Evolutionary conservation across 2,113 vertebrate species (phyloP), one percentile per base, ranked within the genome.

Genomic region (Heterochromis multidens): DNA sequence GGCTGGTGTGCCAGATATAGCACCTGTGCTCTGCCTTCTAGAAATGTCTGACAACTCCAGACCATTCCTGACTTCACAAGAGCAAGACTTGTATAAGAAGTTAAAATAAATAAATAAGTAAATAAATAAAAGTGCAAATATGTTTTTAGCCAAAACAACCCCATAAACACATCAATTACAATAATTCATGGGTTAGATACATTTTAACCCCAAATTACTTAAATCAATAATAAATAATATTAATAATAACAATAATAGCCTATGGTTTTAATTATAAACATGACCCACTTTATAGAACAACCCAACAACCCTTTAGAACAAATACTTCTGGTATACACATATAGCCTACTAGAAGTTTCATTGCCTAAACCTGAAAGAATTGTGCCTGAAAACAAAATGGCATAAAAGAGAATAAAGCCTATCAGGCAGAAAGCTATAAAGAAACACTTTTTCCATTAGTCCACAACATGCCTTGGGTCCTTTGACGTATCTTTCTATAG

Each of bases 21-120:
- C 91, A 95, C 60, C 62, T 91, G 92, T 84, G 77, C 89, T 43
- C 6, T 11, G 25, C 81, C 91, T 82, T 93, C 94, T 14, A 88
- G 86, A 3, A 94, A 74, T 6, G 90, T 96, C 74, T 93, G 95
- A 91, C 96, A 95, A 16, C 92, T 80, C 87, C 61, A 90, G 80
- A 90, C 13, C 11, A 4, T 85, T 93, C 80, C 58, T 25, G 81
- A 82, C 52, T 43, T 33, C 40, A 72, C 65, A 46, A n/a, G 70
- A 86, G 37, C 12, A 1, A 40, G 13, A 61, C 27, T 16, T 9
- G 17, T 12, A 7, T 21, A 11, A 5, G 10, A 27, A 62, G 11
- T 21, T 54, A 59, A 37, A 10, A 10, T 27, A 17, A 27, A 37
- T 33, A 25, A 67, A 81, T 40, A 35, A 61, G 25, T 3, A 25